Evolutionary conservation across 2,888 invertebrate genomes (phyloP).

Genomic region (Octodonta nipae): DNA sequence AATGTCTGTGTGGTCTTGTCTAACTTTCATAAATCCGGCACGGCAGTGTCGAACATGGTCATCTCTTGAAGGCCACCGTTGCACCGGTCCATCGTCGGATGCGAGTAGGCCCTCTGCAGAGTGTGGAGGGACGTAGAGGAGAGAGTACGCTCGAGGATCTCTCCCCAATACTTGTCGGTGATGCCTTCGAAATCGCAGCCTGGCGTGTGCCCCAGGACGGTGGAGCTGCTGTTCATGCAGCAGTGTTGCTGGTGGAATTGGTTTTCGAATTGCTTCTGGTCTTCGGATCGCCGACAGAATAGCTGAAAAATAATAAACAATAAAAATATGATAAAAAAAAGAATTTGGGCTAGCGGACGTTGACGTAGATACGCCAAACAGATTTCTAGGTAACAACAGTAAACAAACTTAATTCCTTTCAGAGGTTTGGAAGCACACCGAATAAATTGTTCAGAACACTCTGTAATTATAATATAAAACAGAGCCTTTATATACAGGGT

Average conservation of each 20-base stretch:
- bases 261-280: constrained; percentile 16
- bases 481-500: too few relatives aligned
- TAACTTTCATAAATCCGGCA: constrained; percentile 36
- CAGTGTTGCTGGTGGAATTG: constrained; percentile 23
- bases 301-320: constrained; percentile 23
- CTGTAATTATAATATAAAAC: too few relatives aligned
- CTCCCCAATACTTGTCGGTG: constrained; percentile 45
- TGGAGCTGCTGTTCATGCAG: constrained; percentile 25
- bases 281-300: constrained; percentile 24
- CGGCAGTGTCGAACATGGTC: constrained; percentile 29
- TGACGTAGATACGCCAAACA: too few relatives aligned
- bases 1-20: constrained; percentile 37
- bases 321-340: not conserved
- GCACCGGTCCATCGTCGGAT: constrained; percentile 27
- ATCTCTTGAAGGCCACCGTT: constrained; percentile 31
- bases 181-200: constrained; percentile 41
- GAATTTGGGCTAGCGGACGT: too few relatives aligned
- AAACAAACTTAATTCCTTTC: too few relatives aligned
- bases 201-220: constrained; percentile 28
- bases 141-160: constrained; percentile 64
- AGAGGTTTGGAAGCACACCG: too few relatives aligned
- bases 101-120: constrained; percentile 28
- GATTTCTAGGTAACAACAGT: too few relatives aligned
- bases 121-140: constrained; percentile 64
- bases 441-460: too few relatives aligned